These are phyloP conservation scores for Hirundichthys speculiger DNA, from an alignment of 2,113 vertebrate species.

Conservation along the genomic window DNA sequence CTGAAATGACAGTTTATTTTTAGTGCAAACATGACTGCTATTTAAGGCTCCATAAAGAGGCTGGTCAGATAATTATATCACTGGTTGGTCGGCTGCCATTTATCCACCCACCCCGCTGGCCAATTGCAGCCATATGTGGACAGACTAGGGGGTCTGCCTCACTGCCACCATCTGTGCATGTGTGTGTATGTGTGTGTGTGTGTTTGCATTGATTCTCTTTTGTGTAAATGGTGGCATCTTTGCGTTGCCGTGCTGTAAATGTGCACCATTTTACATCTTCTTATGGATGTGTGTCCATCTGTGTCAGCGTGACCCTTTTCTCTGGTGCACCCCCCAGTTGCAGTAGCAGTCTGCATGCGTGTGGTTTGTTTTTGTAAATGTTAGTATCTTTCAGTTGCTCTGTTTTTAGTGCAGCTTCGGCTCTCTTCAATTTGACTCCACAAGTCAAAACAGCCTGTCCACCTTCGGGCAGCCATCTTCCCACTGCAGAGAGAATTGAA, in stretches of 20 bases:
- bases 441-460: constrained; percentile 55
- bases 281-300: constrained; percentile 4
- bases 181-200: constrained; percentile 26
- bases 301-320: neutral
- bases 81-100: constrained; percentile 69
- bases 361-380: constrained; percentile 60
- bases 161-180: constrained; percentile 38
- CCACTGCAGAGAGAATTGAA: constrained; percentile 34
- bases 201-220: constrained; percentile 37
- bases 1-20: constrained; percentile 77
- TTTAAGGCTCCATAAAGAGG: constrained; percentile 73
- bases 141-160: constrained; percentile 70
- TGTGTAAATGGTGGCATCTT: constrained; percentile 39
- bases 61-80: constrained; percentile 75
- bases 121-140: constrained; percentile 79
- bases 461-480: constrained; percentile 38
- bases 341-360: constrained; percentile 25
- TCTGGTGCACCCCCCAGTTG: constrained; percentile 7
- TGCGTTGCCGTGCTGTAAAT: constrained; percentile 31
- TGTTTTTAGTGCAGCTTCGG: constrained; percentile 48
- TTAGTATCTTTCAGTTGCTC: constrained; percentile 49
- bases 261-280: constrained; percentile 5
- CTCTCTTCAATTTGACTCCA: constrained; percentile 60
- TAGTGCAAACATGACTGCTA: constrained; percentile 73
- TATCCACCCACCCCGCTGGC: constrained; percentile 69